phyloP scores from a whole-genome alignment of 1,140 invertebrate genomes.

The Gonatopus flavifemur region DNA sequence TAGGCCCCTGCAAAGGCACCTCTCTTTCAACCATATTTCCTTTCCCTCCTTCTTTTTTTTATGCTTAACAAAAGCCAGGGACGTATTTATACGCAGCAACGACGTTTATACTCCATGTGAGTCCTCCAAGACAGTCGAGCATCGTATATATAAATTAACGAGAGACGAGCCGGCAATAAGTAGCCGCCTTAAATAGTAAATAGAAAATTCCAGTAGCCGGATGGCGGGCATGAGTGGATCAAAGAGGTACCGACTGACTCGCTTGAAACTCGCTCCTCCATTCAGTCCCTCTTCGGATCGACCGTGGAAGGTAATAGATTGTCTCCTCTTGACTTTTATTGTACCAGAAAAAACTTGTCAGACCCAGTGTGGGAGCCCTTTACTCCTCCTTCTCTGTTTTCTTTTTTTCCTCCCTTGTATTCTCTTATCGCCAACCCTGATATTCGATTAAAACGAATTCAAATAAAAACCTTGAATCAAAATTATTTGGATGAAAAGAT shows the following conservation, averaged over 20 bases:
- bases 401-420: no score
- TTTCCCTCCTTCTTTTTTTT: conserved; percentile 15
- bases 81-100: conserved; percentile 26
- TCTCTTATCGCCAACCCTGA: no score
- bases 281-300: conserved; percentile 19
- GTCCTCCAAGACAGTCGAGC: background rate
- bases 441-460: no score
- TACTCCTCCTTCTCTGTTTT: no score
- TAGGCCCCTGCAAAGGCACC: conserved; percentile 13
- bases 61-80: conserved; percentile 25
- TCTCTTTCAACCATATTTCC: conserved; percentile 5
- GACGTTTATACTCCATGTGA: conserved; percentile 6
- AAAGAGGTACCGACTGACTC: conserved; percentile 33
- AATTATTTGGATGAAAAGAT: no score
- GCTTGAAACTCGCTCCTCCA: conserved; percentile 18
- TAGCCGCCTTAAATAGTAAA: conserved; percentile 41
- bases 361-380: conserved; percentile 23
- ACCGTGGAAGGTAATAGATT: conserved; percentile 38
- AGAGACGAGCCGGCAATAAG: conserved; percentile 31
- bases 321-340: conserved; percentile 44
- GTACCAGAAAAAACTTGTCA: conserved; percentile 39
- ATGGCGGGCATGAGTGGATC: conserved; percentile 27
- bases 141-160: conserved; percentile 33
- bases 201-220: conserved; percentile 51
- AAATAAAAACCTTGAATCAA: no score